A percentile compares a stretch with the other conserved stretches of the same genome.
phyloP scores from a whole-genome alignment of 1,140 invertebrate genomes.

The Bilobella aurantiaca region DNA sequence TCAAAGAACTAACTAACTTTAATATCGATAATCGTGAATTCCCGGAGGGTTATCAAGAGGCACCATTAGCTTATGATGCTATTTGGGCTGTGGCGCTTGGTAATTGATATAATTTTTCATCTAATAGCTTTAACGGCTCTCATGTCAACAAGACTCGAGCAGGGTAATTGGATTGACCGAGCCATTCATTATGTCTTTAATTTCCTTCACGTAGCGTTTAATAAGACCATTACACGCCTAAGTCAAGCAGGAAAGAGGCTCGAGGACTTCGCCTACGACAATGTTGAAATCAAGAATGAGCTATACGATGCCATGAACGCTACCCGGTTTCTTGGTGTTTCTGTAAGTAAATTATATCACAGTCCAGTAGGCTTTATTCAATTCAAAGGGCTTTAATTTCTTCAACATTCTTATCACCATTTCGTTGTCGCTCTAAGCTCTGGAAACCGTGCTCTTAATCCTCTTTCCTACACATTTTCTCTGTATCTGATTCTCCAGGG shows the following conservation, averaged over 20 bases:
- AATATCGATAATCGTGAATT: constrained; percentile 69
- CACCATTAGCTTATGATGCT: constrained; percentile 95
- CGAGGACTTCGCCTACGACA: constrained; percentile 95
- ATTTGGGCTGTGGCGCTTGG: constrained; percentile 93
- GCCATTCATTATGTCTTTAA: no score
- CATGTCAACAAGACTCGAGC: no score
- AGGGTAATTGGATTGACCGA: no score
- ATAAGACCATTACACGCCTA: constrained; percentile 84
- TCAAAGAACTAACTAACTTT: constrained; percentile 60
- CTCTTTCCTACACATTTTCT: background rate
- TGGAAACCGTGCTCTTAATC: background rate
- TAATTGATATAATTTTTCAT: background rate
- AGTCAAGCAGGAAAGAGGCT: constrained; percentile 65
- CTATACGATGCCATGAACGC: constrained; percentile 96
- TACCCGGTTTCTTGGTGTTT: constrained; percentile 93
- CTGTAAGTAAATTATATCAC: constrained; percentile 56
- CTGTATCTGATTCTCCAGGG: constrained; percentile 51
- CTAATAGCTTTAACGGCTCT: background rate
- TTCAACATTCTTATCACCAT: background rate
- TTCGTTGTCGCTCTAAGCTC: constrained; percentile 10
- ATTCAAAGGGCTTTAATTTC: constrained; percentile 11
- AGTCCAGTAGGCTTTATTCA: background rate
- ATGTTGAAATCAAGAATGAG: constrained; percentile 85
- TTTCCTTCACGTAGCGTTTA: constrained; percentile 88
- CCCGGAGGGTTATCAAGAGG: constrained; percentile 93